Conservation (phyloP, 2,888 invertebrate genomes). For the Argyra leucocephala region DNA sequence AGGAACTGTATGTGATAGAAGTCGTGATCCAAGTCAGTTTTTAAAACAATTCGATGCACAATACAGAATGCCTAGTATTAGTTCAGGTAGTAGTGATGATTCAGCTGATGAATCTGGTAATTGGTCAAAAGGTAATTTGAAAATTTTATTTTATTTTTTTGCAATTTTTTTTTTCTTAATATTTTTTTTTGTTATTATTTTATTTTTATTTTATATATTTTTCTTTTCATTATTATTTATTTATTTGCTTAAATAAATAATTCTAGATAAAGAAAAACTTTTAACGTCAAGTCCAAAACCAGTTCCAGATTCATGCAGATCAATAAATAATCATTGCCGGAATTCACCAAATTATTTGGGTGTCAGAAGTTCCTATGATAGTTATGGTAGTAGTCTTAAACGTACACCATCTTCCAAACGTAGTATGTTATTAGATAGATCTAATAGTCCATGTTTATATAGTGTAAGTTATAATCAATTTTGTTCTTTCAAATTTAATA, state of each 20-base stretch:
- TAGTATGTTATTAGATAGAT: constrained; percentile 34
- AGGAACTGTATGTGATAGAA: neutral
- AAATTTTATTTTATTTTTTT: neutral
- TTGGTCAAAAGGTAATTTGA: constrained; percentile 33
- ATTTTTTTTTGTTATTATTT: too few relatives aligned
- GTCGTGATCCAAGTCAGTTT: constrained; percentile 15
- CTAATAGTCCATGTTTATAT: constrained; percentile 39
- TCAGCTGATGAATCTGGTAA: constrained; percentile 37
- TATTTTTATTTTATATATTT: neutral
- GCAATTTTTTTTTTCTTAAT: neutral
- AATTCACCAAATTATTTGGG: constrained; percentile 27
- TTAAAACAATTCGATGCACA: constrained; percentile 19
- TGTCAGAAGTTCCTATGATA: constrained; percentile 35
- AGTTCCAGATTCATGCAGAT: constrained; percentile 37
- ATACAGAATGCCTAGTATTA: constrained; percentile 32
- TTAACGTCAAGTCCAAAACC: constrained; percentile 39
- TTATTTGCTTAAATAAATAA: neutral
- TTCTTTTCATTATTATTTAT: neutral
- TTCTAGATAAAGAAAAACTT: constrained; percentile 30
- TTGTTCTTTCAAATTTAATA: neutral
- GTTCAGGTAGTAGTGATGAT: constrained; percentile 38
- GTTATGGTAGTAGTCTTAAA: constrained; percentile 34
- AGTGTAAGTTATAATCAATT: constrained; percentile 31
- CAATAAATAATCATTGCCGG: constrained; percentile 34
- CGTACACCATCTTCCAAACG: constrained; percentile 37